phyloP scores from a whole-genome alignment of 2,888 invertebrate genomes.

The Cheilosia variabilis region DNA sequence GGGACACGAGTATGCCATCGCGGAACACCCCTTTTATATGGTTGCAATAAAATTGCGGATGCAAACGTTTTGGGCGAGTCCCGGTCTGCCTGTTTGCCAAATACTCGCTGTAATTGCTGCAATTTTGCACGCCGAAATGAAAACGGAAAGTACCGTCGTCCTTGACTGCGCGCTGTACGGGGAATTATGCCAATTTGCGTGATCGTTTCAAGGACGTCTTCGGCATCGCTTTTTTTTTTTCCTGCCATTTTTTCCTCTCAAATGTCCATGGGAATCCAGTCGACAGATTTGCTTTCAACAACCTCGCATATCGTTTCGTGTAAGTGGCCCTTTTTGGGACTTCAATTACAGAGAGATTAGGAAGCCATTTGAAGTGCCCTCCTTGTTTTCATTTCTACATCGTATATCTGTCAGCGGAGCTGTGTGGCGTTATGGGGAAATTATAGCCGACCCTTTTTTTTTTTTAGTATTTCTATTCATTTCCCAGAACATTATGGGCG shows the following conservation, averaged over 20 bases:
- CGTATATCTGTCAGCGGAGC: conserved; percentile 69
- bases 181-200: conserved; percentile 43
- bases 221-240: not conserved
- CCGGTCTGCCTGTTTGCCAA: conserved; percentile 49
- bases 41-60: conserved; percentile 61
- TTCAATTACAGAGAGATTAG: conserved; percentile 63
- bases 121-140: conserved; percentile 43
- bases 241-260: too few species aligned
- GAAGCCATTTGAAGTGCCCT: conserved; percentile 70
- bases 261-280: not conserved
- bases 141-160: conserved; percentile 50
- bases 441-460: conserved; percentile 42
- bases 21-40: conserved; percentile 73
- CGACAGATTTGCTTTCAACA: not conserved
- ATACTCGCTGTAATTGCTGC: conserved; percentile 38
- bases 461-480: not conserved
- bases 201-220: conserved; percentile 57
- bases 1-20: conserved; percentile 38
- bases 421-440: conserved; percentile 69
- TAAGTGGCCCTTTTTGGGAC: conserved; percentile 34
- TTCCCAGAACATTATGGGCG: conserved; percentile 68
- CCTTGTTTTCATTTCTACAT: conserved; percentile 63
- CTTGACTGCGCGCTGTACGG: conserved; percentile 41
- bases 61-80: conserved; percentile 39
- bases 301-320: conserved; percentile 1